A percentile compares a stretch with the other conserved stretches of the same genome.
Conservation (phyloP, 2,113 vertebrate species). For the Cryptomyrus ogoouensis region DNA sequence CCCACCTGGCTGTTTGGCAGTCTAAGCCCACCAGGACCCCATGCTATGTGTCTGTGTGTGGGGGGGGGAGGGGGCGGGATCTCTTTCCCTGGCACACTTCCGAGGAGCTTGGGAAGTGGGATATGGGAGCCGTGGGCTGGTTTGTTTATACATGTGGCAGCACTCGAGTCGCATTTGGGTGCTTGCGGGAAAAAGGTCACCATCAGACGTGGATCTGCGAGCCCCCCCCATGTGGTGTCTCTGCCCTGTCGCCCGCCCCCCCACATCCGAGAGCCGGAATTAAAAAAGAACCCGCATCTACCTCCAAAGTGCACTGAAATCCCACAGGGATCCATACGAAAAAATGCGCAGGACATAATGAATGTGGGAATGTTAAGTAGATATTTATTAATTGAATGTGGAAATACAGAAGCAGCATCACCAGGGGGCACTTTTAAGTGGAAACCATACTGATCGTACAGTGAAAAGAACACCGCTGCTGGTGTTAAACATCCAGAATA, state of each 20-base stretch:
- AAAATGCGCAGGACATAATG: background rate
- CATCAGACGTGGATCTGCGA: background rate
- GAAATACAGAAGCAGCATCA: background rate
- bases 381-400: constrained; percentile 2
- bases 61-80: background rate
- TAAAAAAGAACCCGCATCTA: background rate
- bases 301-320: background rate
- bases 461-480: background rate
- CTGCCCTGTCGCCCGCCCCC: background rate
- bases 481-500: background rate
- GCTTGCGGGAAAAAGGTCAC: background rate
- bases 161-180: background rate
- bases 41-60: background rate
- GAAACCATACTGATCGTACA: background rate
- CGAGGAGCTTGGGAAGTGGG: background rate
- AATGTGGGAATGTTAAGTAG: background rate
- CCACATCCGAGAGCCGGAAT: background rate
- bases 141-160: background rate
- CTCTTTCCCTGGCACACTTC: background rate
- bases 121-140: background rate
- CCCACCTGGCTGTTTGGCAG: background rate
- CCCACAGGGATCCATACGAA: background rate
- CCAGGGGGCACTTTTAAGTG: background rate
- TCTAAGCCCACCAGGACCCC: background rate
- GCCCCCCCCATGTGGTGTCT: background rate